Percentiles rank a stretch among this genome's conserved stretches.
Evolutionary conservation across 1,140 invertebrate species (phyloP).

Genomic region (Latrodectus geometricus): DNA sequence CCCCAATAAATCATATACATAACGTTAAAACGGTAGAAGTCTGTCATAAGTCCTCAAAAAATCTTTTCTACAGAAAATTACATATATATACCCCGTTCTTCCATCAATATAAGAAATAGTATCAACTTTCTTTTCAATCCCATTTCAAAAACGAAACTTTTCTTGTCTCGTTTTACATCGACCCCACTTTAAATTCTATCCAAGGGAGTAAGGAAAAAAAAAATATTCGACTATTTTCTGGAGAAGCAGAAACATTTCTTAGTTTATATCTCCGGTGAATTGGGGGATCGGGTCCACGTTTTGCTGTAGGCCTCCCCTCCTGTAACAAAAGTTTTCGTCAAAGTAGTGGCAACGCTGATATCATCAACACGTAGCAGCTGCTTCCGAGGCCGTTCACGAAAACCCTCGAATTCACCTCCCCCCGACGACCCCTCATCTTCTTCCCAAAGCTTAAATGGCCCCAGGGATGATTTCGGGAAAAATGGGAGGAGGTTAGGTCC

Average conservation of each 20-base stretch:
- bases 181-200: not conserved
- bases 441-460: not conserved
- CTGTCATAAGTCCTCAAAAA: too few species aligned
- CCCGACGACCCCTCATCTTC: not conserved
- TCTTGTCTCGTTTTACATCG: not conserved
- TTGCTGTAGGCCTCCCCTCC: not conserved
- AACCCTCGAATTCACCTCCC: not conserved
- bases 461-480: not conserved
- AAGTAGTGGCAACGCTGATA: not conserved
- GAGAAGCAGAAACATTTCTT: not conserved
- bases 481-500: not conserved
- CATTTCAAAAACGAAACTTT: slow-evolving; percentile 2
- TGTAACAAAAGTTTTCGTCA: not conserved
- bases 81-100: too few species aligned
- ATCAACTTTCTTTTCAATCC: not conserved
- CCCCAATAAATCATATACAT: too few species aligned
- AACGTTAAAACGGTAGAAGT: too few species aligned
- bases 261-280: not conserved
- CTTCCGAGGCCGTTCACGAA: not conserved
- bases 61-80: too few species aligned
- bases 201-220: not conserved
- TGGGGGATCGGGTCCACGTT: not conserved
- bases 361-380: not conserved
- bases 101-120: too few species aligned
- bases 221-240: not conserved